These are phyloP conservation scores for Brachypalpus laphriformis DNA, from an alignment of 2,888 invertebrate species.

Conservation along the genomic window DNA sequence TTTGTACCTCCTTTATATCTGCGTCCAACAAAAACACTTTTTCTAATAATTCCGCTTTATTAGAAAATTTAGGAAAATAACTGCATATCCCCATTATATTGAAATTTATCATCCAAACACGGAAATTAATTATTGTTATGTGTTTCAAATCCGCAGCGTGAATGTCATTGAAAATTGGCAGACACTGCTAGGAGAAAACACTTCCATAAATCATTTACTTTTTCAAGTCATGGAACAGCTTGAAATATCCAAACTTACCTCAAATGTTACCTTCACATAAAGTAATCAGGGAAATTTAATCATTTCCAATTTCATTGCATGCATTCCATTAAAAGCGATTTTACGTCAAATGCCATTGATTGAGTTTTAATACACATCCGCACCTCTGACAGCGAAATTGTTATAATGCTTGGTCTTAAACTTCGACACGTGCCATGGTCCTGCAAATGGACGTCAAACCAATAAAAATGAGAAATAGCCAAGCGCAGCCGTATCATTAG, in stretches of 20 bases:
- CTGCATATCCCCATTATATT: no score
- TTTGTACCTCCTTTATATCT: no score
- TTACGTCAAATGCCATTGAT: slow-evolving; percentile 15
- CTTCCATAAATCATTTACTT: neutral
- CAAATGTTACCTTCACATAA: neutral
- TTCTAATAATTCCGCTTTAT: no score
- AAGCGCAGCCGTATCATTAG: neutral
- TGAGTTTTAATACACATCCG: neutral
- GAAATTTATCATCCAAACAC: no score
- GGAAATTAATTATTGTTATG: no score
- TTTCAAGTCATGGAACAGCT: neutral
- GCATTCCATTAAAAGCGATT: neutral
- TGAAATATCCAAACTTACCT: neutral
- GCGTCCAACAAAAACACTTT: no score
- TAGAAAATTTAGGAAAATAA: no score
- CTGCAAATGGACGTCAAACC: neutral
- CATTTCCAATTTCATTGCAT: slow-evolving; percentile 6
- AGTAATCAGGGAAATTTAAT: neutral
- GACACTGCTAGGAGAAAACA: neutral
- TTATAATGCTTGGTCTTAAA: neutral
- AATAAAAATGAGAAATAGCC: neutral
- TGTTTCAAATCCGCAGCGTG: no score
- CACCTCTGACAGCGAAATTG: slow-evolving; percentile 17
- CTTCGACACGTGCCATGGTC: slow-evolving; percentile 20
- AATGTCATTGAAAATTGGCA: neutral